Evolutionary conservation across 2,888 invertebrate species (phyloP).

Genomic region (Euplexia lucipara): DNA sequence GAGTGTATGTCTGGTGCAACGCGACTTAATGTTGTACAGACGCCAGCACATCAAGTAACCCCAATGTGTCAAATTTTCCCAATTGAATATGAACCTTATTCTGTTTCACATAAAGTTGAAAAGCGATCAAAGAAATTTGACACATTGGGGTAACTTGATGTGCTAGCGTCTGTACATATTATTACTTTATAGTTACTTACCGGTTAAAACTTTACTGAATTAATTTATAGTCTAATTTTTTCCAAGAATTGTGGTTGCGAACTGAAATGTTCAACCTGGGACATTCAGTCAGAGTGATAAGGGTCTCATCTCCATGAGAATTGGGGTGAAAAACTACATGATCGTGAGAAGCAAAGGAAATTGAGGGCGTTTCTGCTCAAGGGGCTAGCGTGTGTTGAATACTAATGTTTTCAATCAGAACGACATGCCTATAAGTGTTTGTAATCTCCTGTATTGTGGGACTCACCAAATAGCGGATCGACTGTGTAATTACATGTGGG

Average conservation of each 20-base stretch:
- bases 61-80: too few species aligned
- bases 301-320: constrained; percentile 23
- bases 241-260: neutral
- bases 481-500: neutral
- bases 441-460: constrained; percentile 1
- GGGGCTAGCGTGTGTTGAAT: constrained; percentile 34
- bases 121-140: too few species aligned
- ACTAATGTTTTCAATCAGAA: constrained; percentile 19
- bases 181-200: neutral
- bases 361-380: neutral
- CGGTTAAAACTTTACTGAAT: neutral
- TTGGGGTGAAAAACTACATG: constrained; percentile 17
- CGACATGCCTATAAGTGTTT: neutral
- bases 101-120: too few species aligned
- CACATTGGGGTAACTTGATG: too few species aligned
- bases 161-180: neutral
- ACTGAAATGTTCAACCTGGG: neutral
- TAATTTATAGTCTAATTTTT: neutral
- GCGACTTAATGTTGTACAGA: neutral
- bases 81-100: too few species aligned
- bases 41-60: too few species aligned
- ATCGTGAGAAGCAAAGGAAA: constrained; percentile 6
- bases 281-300: neutral
- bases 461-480: neutral
- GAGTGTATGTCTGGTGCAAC: constrained; percentile 9